Conservation (phyloP, 2,888 invertebrate genomes). For the Cryptus armator region DNA sequence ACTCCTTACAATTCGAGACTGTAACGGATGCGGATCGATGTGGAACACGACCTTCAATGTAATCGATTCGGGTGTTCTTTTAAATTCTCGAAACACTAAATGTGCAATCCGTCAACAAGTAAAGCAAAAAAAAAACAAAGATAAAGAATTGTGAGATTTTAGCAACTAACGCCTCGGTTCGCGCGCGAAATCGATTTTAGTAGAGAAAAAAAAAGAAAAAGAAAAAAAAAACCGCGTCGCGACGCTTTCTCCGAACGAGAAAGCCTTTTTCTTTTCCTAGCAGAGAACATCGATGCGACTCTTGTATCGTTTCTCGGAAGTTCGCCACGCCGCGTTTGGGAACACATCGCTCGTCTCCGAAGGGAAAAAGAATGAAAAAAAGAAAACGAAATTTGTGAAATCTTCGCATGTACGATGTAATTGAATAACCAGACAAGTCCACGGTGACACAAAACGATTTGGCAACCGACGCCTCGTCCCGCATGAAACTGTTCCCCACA, state of each 20-base stretch:
- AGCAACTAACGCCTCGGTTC: background rate
- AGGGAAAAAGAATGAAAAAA: background rate
- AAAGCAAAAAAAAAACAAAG: constrained; percentile 3
- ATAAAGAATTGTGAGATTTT: constrained; percentile 22
- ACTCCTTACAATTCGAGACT: background rate
- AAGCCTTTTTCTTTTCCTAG: constrained; percentile 65
- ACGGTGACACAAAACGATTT: constrained; percentile 21
- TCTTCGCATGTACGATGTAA: background rate
- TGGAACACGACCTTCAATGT: constrained; percentile 22
- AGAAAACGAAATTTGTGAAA: background rate
- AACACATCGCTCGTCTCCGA: background rate
- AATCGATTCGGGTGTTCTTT: constrained; percentile 5
- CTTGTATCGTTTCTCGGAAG: background rate
- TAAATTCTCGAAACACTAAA: background rate
- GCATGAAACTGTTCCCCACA: background rate
- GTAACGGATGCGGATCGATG: background rate
- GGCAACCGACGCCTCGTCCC: background rate
- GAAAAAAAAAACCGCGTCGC: constrained; percentile 1
- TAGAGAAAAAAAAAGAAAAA: background rate
- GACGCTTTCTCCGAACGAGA: constrained; percentile 71
- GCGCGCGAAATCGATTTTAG: background rate
- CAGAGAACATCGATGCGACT: background rate
- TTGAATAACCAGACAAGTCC: background rate
- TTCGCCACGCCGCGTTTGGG: background rate
- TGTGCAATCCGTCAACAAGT: background rate